A percentile compares a stretch with the other conserved stretches of the same genome.
Evolutionary conservation across 2,113 vertebrate genomes (phyloP).

Genomic region (Aspiorhynchus laticeps): DNA sequence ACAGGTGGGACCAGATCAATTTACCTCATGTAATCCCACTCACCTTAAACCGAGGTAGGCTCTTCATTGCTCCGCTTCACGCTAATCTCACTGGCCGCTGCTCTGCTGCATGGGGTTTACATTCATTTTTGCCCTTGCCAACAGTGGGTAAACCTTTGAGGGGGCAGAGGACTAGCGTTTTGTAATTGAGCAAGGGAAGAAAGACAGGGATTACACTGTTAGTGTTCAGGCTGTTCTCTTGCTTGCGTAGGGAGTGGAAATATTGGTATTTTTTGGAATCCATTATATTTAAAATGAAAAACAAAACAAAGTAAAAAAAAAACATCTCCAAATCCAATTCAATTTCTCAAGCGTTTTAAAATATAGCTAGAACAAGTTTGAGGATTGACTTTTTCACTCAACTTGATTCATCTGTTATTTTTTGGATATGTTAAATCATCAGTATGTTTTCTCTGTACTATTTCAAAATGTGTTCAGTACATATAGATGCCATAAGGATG

Average conservation of each 20-base stretch:
- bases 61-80: conserved; percentile 51
- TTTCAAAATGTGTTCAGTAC: not conserved
- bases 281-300: conserved; percentile 11
- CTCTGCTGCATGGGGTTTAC: conserved; percentile 23
- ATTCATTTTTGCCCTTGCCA: conserved; percentile 40
- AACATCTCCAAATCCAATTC: conserved; percentile 9
- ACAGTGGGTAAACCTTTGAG: conserved; percentile 38
- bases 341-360: not conserved
- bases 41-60: conserved; percentile 54
- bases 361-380: not conserved
- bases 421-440: not conserved
- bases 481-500: not conserved
- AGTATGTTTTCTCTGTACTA: not conserved
- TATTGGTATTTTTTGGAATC: not conserved
- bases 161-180: conserved; percentile 18
- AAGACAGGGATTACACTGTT: conserved; percentile 31
- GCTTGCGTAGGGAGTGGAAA: not conserved
- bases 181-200: conserved; percentile 22
- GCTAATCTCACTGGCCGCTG: conserved; percentile 55
- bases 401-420: conserved; percentile 4
- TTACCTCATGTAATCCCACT: conserved; percentile 61
- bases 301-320: conserved; percentile 16
- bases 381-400: not conserved
- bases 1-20: conserved; percentile 59
- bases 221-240: conserved; percentile 29